A percentile compares a stretch with the other conserved stretches of the same genome.
These are phyloP conservation scores for Streptopelia turtur DNA, from an alignment of 2,797 vertebrate genomes.

Conservation along the genomic window DNA sequence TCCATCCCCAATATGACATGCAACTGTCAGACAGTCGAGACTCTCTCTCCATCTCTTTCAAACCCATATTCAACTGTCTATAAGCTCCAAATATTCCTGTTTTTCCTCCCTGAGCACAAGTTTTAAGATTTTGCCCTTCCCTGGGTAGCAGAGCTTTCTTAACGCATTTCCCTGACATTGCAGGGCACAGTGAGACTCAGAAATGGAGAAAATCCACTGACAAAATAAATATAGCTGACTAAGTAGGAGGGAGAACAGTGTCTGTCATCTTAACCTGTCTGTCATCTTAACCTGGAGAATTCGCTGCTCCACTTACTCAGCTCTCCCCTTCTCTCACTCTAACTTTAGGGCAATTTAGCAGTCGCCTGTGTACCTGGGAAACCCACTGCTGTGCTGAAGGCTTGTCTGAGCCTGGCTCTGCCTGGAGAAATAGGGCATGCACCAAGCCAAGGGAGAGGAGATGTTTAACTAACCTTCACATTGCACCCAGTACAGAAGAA, in stretches of 20 bases:
- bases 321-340: not conserved
- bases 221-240: slow-evolving; percentile 12
- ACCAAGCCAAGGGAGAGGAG: not conserved
- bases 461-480: not conserved
- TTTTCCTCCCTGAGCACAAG: not conserved
- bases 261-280: slow-evolving; percentile 20
- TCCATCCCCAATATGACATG: accelerated
- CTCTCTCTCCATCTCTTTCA: not conserved
- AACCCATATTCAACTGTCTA: not conserved
- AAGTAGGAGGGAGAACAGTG: slow-evolving; percentile 8
- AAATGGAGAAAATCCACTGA: slow-evolving; percentile 16
- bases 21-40: not conserved
- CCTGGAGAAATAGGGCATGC: accelerated
- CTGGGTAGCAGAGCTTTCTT: not conserved
- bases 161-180: not conserved
- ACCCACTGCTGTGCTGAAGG: not conserved
- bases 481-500: not conserved
- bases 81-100: not conserved
- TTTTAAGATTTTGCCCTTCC: not conserved
- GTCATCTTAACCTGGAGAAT: slow-evolving; percentile 16
- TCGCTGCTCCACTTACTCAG: not conserved
- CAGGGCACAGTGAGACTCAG: not conserved
- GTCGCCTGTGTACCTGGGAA: not conserved
- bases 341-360: not conserved
- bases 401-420: not conserved